Base-by-base conservation (phyloP, 2,888 invertebrate species). In the Hermaeophaga mercurialis region DNA sequence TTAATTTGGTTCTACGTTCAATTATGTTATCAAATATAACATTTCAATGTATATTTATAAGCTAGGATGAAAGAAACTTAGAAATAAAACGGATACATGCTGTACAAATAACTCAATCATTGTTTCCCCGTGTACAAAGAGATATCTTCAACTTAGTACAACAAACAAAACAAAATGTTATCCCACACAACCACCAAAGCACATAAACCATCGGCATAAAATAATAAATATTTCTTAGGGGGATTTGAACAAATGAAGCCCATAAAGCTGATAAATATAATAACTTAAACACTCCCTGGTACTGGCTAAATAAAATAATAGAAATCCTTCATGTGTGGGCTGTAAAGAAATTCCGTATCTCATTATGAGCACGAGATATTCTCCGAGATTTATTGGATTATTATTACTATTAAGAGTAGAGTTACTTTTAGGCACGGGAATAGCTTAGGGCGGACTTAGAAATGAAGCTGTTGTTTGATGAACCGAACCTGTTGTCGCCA, bases 291-390 rank as follows among this genome's bases (percentile, higher is more conserved):
- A 56, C 56, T 56, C 56, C 56, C 34, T 18, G 34, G 12, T 41
- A 26, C 33, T 24, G 22, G 11, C 14, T 33, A 48, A 48, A 48
- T 48, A 48, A 56, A 56, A 56, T 56, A 52, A 56, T 56, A 50
- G 34, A 46, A 43, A 46, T 52, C 36, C 46, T 50, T 18, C 39
- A 50, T 48, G 57, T 57, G 57, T 57, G 57, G 53, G 53, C 57
- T 11, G 43, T 11, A 19, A 36, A 28, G 39, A 47, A 57, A 44
- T 53, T 57, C 53, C 26, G 48, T 48, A 43, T 52, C 46, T 56
- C 46, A 56, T 56, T 52, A 56, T 34, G 19, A 50, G 26, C 49
- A 28, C 15, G 18, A 41, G 28, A 48, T 48, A 48, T 15, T 26
- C 24, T 4, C n/a, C 4, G 8, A 39, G 49, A 50, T 50, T 50